Evolutionary conservation across 2,113 vertebrate genomes (phyloP), one percentile per base, ranked within the genome.

Genomic region (Halcyon senegalensis): DNA sequence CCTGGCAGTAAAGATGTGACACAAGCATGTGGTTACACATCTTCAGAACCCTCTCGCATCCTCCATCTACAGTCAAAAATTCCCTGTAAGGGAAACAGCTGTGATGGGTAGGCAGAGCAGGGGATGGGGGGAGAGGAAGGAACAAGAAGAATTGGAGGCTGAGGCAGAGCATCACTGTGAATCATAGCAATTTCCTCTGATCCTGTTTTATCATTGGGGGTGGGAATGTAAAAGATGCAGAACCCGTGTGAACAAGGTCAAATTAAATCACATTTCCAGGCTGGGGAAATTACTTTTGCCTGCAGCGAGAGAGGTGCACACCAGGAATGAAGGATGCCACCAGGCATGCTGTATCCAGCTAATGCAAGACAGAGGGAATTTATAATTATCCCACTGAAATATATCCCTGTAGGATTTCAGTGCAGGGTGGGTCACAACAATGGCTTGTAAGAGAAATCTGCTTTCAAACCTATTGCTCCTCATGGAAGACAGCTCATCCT

Each of bases 281-380:
- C 97, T 96, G 95, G 96, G 94, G 94, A 97, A 97, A 97, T 97
- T 97, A 97, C 95, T 97, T 97, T 97, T 96, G 96, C 97, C 97
- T 97, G 92, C 87, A 97, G 97, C 96, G 95, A 96, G 63, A 96
- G 91, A 96, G 91, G 94, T 95, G 66, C 93, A 95, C 76, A 82
- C 90, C 93, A 90, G 35, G 68, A 97, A 93, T 90, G 95, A 97
- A 95, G 90, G 62, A 72, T 77, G 94, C 90, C 97, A 97, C 89
- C 87, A 89, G 95, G 92, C 96, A 94, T 80, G 90, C 84, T 91
- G 62, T 50, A 94, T 94, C 92, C 90, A 96, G 86, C 90, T 96
- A 94, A 93, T 84, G 84, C 69, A 79, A 92, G 93, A 95, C 78
- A 90, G 90, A 77, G 91, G 89, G 93, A 97, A 97, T 97, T 72